Conservation (phyloP, 2,888 invertebrate species). For the Agonopterix arenella region DNA sequence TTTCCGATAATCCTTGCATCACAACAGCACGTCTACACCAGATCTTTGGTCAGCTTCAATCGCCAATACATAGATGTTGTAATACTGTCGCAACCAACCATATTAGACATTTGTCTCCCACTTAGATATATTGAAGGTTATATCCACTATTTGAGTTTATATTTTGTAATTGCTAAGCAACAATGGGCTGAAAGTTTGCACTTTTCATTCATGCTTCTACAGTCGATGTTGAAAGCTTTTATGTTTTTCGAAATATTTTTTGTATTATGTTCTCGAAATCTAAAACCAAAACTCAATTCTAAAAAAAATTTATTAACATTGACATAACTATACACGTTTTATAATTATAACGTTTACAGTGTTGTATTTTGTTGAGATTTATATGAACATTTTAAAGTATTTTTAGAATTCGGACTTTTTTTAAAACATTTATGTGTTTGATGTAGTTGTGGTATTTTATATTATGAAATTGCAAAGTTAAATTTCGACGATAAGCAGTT, state of each 20-base stretch:
- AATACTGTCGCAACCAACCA: conserved; percentile 11
- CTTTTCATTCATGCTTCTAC: too few relatives aligned
- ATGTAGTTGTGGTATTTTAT: too few relatives aligned
- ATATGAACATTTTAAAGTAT: too few relatives aligned
- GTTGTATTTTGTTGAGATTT: too few relatives aligned
- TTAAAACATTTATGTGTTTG: too few relatives aligned
- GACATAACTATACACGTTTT: too few relatives aligned
- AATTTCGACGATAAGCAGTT: too few relatives aligned
- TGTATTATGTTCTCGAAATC: not conserved
- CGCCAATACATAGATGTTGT: conserved; percentile 1
- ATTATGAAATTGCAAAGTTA: too few relatives aligned
- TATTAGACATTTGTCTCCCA: conserved; percentile 12
- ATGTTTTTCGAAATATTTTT: not conserved
- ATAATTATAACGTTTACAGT: too few relatives aligned
- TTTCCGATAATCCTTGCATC: not conserved
- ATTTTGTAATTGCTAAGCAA: too few relatives aligned
- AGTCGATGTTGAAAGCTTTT: conserved; percentile 10
- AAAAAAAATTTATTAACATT: not conserved
- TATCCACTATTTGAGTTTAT: not conserved
- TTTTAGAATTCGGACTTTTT: too few relatives aligned
- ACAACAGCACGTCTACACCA: not conserved
- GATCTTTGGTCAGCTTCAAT: conserved; percentile 4
- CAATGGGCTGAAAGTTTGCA: too few relatives aligned
- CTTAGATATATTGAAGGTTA: conserved; percentile 16
- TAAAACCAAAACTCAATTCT: not conserved